Percentiles rank a stretch among this genome's conserved stretches.
Evolutionary conservation across 2,113 vertebrate species (phyloP).

Genomic region (Nanger granti): DNA sequence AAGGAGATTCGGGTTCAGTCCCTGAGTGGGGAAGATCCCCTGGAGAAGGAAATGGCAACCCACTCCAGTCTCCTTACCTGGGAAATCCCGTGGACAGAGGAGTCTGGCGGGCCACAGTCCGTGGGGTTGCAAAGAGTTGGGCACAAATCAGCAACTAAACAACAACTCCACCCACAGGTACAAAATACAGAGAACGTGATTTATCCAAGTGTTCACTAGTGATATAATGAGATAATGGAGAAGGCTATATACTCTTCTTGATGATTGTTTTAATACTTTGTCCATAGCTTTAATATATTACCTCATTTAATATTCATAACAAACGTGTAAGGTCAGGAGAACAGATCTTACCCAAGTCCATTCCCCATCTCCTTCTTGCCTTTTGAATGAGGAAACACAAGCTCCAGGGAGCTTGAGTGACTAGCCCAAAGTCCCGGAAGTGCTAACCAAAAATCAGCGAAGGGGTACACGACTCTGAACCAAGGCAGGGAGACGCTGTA

Average conservation of each 20-base stretch:
- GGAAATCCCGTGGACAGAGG: background rate
- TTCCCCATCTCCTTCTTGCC: background rate
- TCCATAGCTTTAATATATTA: background rate
- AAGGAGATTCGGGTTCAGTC: background rate
- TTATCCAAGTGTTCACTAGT: background rate
- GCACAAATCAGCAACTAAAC: background rate
- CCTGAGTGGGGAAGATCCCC: background rate
- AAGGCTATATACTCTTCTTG: background rate
- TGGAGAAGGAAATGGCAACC: background rate
- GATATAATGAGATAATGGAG: background rate
- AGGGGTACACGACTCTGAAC: background rate
- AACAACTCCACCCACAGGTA: background rate
- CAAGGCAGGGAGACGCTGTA: background rate
- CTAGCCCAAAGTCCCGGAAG: background rate
- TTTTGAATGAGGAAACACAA: background rate
- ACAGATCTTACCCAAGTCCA: background rate
- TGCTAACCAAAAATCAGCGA: background rate
- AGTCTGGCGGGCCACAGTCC: background rate
- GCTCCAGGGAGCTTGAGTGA: background rate
- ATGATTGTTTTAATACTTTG: background rate
- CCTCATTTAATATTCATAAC: background rate
- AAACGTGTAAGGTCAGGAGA: background rate
- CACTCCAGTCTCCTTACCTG: background rate
- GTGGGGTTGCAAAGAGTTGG: background rate
- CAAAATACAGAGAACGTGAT: background rate